These are phyloP conservation scores for Argya squamiceps DNA, from an alignment of 2,797 vertebrate genomes.

Conservation along the genomic window DNA sequence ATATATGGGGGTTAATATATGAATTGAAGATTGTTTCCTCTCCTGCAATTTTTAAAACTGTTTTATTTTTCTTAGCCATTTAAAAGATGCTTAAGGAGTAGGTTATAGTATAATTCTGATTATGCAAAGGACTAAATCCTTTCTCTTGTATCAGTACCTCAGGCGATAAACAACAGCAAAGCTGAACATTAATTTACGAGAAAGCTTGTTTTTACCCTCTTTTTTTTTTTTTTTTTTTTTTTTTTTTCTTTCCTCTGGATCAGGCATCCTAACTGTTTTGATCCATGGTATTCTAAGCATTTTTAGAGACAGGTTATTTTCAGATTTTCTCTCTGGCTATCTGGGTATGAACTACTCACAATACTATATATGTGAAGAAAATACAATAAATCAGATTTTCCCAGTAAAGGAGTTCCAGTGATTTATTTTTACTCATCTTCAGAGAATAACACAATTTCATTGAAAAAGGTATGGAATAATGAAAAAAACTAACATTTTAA, in stretches of 20 bases:
- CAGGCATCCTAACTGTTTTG: background rate
- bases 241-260: background rate
- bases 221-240: too few species aligned
- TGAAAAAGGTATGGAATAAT: background rate
- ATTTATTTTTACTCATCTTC: background rate
- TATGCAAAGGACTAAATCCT: background rate
- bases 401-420: background rate
- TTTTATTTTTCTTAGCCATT: background rate
- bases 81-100: background rate
- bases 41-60: rapidly evolving
- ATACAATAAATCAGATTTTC: background rate
- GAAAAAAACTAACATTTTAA: background rate
- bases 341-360: background rate
- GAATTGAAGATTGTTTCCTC: background rate
- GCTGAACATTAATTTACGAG: rapidly evolving
- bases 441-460: background rate
- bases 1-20: background rate
- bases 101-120: background rate
- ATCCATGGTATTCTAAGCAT: background rate
- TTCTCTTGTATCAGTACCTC: background rate
- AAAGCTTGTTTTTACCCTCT: background rate
- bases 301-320: background rate
- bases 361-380: background rate
- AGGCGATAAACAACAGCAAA: background rate
- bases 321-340: background rate